A percentile compares a stretch with the other conserved stretches of the same genome.
These are phyloP conservation scores for Hyphantria cunea DNA, from an alignment of 1,140 invertebrate species.

Conservation along the genomic window DNA sequence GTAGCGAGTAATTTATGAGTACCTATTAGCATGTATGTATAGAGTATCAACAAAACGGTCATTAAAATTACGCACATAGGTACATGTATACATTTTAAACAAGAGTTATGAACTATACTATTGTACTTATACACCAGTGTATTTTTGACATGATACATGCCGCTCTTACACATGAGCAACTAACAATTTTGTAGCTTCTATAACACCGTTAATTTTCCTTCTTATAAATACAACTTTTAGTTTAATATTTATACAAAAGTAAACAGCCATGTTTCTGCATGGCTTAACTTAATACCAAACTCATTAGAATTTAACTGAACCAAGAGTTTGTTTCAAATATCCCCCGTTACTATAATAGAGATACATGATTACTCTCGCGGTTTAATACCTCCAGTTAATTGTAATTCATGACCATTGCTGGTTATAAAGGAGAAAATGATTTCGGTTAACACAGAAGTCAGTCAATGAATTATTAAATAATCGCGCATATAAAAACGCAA, in stretches of 20 bases:
- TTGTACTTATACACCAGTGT: no score
- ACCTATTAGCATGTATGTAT: no score
- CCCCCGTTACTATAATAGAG: conserved; percentile 10
- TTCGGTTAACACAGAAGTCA: background rate
- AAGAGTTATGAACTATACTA: no score
- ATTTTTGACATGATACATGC: no score
- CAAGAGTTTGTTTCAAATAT: conserved; percentile 44
- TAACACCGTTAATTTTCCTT: background rate
- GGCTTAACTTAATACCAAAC: conserved; percentile 46
- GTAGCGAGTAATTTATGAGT: no score
- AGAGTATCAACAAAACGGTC: no score
- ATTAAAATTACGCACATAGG: no score
- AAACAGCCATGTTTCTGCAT: conserved; percentile 36
- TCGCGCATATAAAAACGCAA: conserved; percentile 1
- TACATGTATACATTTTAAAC: no score
- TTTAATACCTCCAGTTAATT: background rate
- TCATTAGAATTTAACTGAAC: conserved; percentile 47
- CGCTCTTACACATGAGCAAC: no score
- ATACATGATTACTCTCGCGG: background rate
- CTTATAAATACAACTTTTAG: background rate
- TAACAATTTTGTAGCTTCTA: no score
- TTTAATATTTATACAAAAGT: conserved; percentile 21
- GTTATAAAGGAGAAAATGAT: background rate
- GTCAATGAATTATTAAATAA: conserved; percentile 28
- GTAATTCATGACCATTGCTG: background rate